Evolutionary conservation across 2,888 invertebrate genomes (phyloP).

Genomic region (Limulus polyphemus): DNA sequence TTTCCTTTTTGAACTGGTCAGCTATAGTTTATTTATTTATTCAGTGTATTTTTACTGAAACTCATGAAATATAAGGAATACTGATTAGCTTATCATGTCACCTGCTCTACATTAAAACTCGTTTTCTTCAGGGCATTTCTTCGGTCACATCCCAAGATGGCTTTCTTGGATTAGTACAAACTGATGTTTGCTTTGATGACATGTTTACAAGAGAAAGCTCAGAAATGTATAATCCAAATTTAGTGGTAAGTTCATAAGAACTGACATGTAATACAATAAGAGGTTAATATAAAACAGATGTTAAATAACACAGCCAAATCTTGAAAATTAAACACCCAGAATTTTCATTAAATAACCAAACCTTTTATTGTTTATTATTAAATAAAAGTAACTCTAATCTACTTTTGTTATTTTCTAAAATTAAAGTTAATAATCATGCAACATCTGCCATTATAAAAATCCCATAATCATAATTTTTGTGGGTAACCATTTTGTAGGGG

Average conservation of each 20-base stretch:
- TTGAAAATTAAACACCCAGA: neutral
- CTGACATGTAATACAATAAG: too few species aligned
- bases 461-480: too few species aligned
- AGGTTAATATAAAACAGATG: neutral
- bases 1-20: too few species aligned
- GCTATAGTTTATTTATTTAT: too few species aligned
- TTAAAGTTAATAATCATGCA: too few species aligned
- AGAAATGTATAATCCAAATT: constrained; percentile 37
- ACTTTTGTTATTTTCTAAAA: too few species aligned
- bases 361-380: too few species aligned
- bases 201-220: constrained; percentile 41
- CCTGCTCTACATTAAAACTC: constrained; percentile 2
- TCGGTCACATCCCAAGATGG: constrained; percentile 38
- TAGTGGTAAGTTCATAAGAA: constrained; percentile 32
- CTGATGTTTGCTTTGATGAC: constrained; percentile 44
- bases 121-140: constrained; percentile 33
- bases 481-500: too few species aligned
- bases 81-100: neutral
- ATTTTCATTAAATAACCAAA: too few species aligned
- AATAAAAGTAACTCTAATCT: too few species aligned
- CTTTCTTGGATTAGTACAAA: constrained; percentile 47
- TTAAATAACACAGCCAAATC: neutral
- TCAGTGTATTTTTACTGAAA: neutral
- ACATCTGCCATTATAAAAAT: too few species aligned
- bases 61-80: neutral